These are phyloP conservation scores for Bufo bufo DNA, from an alignment of 2,113 vertebrate species.

Conservation along the genomic window DNA sequence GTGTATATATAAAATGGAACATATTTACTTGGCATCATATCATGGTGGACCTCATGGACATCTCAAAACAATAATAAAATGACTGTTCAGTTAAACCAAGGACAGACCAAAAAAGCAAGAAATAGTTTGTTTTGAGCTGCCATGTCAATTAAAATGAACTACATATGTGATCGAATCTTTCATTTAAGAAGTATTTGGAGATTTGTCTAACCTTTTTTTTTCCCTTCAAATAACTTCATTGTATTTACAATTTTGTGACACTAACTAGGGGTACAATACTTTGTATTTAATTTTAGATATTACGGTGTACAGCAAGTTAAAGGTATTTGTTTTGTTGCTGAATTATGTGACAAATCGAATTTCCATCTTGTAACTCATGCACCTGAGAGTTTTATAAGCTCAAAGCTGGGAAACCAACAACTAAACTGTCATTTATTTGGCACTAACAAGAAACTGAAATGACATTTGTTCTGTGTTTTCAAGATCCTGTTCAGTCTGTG, in stretches of 20 bases:
- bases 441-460: conserved; percentile 44
- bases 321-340: conserved; percentile 45
- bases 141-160: neutral
- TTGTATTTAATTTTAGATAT: conserved; percentile 18
- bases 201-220: neutral
- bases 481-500: neutral
- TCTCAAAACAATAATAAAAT: too few species aligned
- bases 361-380: conserved; percentile 24
- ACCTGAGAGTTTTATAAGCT: conserved; percentile 27
- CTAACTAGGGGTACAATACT: neutral
- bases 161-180: neutral
- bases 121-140: neutral
- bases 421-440: conserved; percentile 37
- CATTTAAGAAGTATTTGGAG: neutral
- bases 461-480: conserved; percentile 39
- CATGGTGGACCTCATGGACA: too few species aligned
- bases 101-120: too few species aligned
- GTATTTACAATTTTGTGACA: neutral
- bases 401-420: conserved; percentile 29
- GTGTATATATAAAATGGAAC: too few species aligned
- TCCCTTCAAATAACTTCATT: neutral
- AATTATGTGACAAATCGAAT: conserved; percentile 39
- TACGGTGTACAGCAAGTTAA: conserved; percentile 10
- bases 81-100: too few species aligned
- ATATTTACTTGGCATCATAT: too few species aligned